Evolutionary conservation across 2,113 vertebrate species (phyloP), one percentile per base, ranked within the genome.

Genomic region (Glaucidium brasilianum): DNA sequence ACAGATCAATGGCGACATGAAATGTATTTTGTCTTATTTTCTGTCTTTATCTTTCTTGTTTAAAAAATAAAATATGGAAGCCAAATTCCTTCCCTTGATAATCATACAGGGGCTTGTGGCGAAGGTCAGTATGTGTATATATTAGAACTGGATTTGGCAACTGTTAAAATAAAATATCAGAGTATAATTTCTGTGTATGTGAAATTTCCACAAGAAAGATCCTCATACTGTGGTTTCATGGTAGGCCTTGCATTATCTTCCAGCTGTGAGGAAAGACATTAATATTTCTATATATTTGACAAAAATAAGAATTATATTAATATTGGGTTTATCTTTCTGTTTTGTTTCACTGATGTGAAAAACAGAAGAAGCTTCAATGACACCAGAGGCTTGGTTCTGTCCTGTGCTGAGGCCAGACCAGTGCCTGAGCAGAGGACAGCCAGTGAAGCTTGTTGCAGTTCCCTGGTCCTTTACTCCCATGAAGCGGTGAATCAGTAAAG

Each of bases 11-110:
- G 74, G 91, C 3, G 4, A 95, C 81, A 64, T 77, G 90, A 96
- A 91, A 96, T 93, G 50, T 91, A 93, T 96, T 95, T 92, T 86
- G 85, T 92, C 80, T 95, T 94, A 93, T 95, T 96, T 97, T 94
- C 89, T 95, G 74, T 96, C 91, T 95, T 80, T 94, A 94, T 16
- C 43, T 94, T 95, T 96, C 88, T 94, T 90, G 74, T 96, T 95
- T 92, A 84, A 95, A 95, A 93, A 97, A 96, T 96, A 97, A 92
- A 64, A 78, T 69, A 68, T 73, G 50, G 93, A 96, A 95, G 93
- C 94, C 78, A 97, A 96, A 91, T 96, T 95, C 66, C 50, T 90
- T 87, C 96, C 93, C 74, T 92, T 91, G 50, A 69, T 94, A 94
- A 69, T 94, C 80, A 76, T 75, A 32, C 32, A 85, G 74, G 58